Evolutionary conservation across 2,113 vertebrate genomes (phyloP).

Genomic region (Geococcyx californianus): DNA sequence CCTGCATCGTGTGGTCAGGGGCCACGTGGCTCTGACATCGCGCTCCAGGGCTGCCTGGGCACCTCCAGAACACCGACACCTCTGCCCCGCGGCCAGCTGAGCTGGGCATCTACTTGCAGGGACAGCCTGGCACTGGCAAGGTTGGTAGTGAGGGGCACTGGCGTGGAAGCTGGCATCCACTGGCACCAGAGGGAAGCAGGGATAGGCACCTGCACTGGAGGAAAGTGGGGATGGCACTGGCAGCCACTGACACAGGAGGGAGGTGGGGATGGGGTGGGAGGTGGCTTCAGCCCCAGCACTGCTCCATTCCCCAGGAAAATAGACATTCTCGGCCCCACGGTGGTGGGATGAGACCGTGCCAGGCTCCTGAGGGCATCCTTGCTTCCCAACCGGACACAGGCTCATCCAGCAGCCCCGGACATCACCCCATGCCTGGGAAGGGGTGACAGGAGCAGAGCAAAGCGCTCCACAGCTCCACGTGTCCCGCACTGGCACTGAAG

Average conservation of each 20-base stretch:
- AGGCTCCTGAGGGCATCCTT: neutral
- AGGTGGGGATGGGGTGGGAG: too few relatives aligned
- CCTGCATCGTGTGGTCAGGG: neutral
- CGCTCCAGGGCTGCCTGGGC: neutral
- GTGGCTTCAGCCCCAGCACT: neutral
- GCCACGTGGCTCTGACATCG: fast-evolving
- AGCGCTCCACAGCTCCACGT: too few relatives aligned
- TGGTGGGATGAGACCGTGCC: neutral
- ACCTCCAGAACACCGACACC: fast-evolving
- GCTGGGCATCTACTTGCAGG: fast-evolving
- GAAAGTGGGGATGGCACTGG: too few relatives aligned
- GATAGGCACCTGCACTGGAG: too few relatives aligned
- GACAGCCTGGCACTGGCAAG: neutral
- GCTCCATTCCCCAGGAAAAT: neutral
- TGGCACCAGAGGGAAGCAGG: too few relatives aligned
- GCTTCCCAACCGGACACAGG: neutral
- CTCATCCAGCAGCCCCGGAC: neutral
- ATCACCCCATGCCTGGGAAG: neutral
- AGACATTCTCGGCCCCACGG: neutral
- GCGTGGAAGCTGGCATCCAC: too few relatives aligned
- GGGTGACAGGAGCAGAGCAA: neutral
- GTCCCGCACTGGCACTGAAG: neutral
- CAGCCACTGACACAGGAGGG: fast-evolving
- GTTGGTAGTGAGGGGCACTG: fast-evolving
- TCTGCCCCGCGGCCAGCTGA: fast-evolving